Evolutionary conservation across 1,140 invertebrate species (phyloP).

Genomic region (Caligus rogercresseyi): DNA sequence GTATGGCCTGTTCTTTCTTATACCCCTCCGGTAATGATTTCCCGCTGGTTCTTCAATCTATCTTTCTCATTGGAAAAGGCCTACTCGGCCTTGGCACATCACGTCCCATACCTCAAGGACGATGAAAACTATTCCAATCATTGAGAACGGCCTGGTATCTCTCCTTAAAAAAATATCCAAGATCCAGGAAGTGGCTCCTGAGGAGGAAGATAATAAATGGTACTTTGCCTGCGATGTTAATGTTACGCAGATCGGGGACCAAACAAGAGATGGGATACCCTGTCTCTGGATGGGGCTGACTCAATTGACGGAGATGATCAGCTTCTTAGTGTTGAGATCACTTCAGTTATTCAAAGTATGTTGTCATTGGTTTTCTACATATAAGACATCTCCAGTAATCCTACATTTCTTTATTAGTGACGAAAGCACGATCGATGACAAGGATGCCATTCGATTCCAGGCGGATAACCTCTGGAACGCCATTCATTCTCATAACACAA

Average conservation of each 20-base stretch:
- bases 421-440: background rate
- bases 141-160: background rate
- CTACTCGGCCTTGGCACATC: background rate
- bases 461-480: slow-evolving; percentile 3
- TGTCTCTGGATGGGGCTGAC: background rate
- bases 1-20: background rate
- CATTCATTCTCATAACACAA: background rate
- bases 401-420: slow-evolving; percentile 1
- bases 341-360: background rate
- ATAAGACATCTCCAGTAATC: background rate
- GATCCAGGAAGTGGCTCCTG: background rate
- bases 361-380: background rate
- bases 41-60: background rate
- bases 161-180: background rate
- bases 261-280: background rate
- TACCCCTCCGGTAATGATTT: background rate
- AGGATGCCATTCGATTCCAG: slow-evolving; percentile 4
- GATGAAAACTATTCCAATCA: background rate
- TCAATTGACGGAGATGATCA: background rate
- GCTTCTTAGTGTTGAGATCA: background rate
- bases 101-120: background rate
- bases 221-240: background rate
- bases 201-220: background rate
- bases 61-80: background rate
- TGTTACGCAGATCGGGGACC: background rate